A percentile compares a stretch with the other conserved stretches of the same genome.
Conservation (phyloP, 2,888 invertebrate genomes). For the Hemistola chrysoprasaria region DNA sequence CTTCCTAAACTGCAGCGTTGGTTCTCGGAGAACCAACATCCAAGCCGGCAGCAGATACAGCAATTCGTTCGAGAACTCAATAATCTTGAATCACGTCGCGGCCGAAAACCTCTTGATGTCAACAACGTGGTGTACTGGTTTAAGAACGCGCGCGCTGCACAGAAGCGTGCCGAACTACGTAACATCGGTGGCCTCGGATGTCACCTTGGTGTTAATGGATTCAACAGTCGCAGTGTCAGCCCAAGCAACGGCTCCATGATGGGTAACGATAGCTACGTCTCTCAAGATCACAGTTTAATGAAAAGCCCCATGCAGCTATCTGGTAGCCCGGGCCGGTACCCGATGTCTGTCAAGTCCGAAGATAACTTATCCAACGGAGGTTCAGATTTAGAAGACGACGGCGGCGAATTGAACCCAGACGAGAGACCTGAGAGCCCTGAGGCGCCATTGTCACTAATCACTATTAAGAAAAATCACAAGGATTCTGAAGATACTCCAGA, state of each 20-base stretch:
- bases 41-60: conserved; percentile 97
- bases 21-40: conserved; percentile 99
- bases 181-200: conserved; percentile 82
- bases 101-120: conserved; percentile 96
- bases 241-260: conserved; percentile 84
- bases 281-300: conserved; percentile 80
- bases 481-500: conserved; percentile 74
- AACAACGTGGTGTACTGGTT: conserved; percentile 99
- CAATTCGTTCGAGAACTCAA: conserved; percentile 97
- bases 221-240: conserved; percentile 84
- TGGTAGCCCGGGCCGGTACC: conserved; percentile 80
- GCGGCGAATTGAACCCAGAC: conserved; percentile 74
- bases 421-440: conserved; percentile 85
- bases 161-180: conserved; percentile 93
- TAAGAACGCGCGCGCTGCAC: conserved; percentile 97
- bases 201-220: conserved; percentile 84
- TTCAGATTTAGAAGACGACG: conserved; percentile 87
- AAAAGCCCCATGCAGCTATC: conserved; percentile 84
- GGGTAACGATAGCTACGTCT: conserved; percentile 82
- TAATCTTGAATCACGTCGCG: conserved; percentile 93
- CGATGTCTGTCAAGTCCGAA: conserved; percentile 85
- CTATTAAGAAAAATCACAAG: conserved; percentile 78
- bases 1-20: conserved; percentile 97
- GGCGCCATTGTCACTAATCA: conserved; percentile 87
- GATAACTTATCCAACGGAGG: conserved; percentile 85